These are phyloP conservation scores for Antheraea yamamai DNA, from an alignment of 2,888 invertebrate genomes.

Conservation along the genomic window DNA sequence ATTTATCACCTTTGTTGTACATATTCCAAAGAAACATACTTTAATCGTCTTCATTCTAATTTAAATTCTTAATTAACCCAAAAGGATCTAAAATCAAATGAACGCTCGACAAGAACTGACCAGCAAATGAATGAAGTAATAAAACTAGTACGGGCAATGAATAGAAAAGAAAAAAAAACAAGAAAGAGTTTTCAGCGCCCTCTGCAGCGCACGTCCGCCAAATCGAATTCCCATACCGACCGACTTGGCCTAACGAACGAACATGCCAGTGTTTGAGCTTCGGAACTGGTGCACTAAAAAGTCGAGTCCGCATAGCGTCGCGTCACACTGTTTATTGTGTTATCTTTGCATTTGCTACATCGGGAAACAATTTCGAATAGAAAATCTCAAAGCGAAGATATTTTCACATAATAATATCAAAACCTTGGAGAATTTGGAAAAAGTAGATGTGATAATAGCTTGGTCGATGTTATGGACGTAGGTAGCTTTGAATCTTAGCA, in stretches of 20 bases:
- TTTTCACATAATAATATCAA: neutral
- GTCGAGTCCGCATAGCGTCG: slow-evolving; percentile 28
- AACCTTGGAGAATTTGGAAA: neutral
- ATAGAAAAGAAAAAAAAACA: neutral
- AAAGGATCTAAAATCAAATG: neutral
- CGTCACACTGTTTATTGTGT: slow-evolving; percentile 39
- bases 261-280: slow-evolving; percentile 43
- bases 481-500: too few species aligned
- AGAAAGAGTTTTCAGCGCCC: slow-evolving; percentile 3
- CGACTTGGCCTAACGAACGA: slow-evolving; percentile 52
- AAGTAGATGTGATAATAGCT: too few species aligned
- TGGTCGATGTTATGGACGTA: too few species aligned
- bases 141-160: neutral
- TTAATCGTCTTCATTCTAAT: neutral
- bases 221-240: slow-evolving; percentile 45
- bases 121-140: slow-evolving; percentile 11
- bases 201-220: slow-evolving; percentile 16
- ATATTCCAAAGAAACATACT: neutral
- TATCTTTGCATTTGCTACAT: slow-evolving; percentile 38
- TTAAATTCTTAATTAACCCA: neutral
- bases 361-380: slow-evolving; percentile 4
- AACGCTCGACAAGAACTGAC: slow-evolving; percentile 3
- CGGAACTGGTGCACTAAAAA: slow-evolving; percentile 33
- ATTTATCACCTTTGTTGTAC: neutral
- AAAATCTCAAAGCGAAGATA: neutral